Base-by-base conservation (phyloP, 2,888 invertebrate species). In the Eilema depressum region DNA sequence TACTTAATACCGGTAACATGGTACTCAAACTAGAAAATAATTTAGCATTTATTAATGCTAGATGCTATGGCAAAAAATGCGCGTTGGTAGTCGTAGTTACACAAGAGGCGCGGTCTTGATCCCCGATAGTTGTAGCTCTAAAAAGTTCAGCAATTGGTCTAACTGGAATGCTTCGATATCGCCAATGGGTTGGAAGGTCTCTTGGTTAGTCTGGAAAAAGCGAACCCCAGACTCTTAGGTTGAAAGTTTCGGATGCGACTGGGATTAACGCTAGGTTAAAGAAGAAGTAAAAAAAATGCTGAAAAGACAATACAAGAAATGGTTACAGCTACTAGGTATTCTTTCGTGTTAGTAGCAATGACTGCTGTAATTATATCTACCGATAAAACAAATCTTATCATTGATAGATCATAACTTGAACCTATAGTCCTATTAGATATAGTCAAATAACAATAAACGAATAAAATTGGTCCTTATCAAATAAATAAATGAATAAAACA, bases 401-500 rank as follows among this genome's bases (percentile, higher is more conserved):
- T 26, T 25, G 26, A 59, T 26, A 59, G 59, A 25, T 14, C 59
- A 25, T 26, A 28, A 28, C 26, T 59, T 14, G 59, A 59, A 20
- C 8, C 17, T 25, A 59, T 59, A 26, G 25, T 26, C 59, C 59
- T 47, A 47, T n/a, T 53, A n/a, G 53, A 53, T 53, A 53, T 59
- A 59, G 12, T 59, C 7, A 14, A 25, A 59, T 25, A 26, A 59
- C 26, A 25, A 59, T 59, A 59, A 59, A 59, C 14, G 1, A 33
- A 61, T 61, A 33, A 28, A 28, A 28, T 28, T 33, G 28, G 14
- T 28, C 28, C 4, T 17, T 59, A 26, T 26, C 59, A 20, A 59
- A 59, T 28, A 59, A 14, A 59, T 59, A 61, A 61, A 61, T 20
- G 28, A 7, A 70, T 73, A 68, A 33, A 65, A n/a, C 17, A 25